Evolutionary conservation across 2,113 vertebrate genomes (phyloP), one percentile per base, ranked within the genome.

Genomic region (Tenebrosternarchus preto): DNA sequence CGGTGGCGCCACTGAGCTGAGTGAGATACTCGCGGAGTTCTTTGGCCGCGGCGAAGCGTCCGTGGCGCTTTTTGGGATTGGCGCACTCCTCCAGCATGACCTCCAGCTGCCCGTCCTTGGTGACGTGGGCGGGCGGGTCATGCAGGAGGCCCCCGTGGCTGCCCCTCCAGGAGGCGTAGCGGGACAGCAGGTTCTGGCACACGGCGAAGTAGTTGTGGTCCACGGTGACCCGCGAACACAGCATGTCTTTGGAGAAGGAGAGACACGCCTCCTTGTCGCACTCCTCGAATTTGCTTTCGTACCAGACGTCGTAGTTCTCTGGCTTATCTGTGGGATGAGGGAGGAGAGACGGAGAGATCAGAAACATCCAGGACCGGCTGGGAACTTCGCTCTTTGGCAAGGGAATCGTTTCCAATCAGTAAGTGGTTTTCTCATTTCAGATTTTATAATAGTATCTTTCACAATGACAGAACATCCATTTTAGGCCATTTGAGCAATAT

Each of bases 201-300:
- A 99, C 60, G 39, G 98, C 98, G 9, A 99, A 99, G n/a, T 98
- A 99, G 91, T 99, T 99, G 92, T 99, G 98, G 93, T 99, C 98
- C 90, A 98, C 96, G 27, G 96, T 98, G 86, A 95, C 95, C 39
- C 95, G 92, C 78, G 95, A 94, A 85, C 98, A 99, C 29, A 99
- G 95, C 24, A 95, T 95, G 87, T 99, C 97, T 88, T 99, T 98
- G 12, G 98, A 99, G 91, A 99, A 99, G 16, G 98, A 99, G 68
- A 99, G 92, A 84, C 98, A 99, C 85, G 97, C 97, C 87, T 99
- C 98, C 80, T 97, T 94, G 88, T 99, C 98, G 81, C 98, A 98
- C 88, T 98, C 96, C 87, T 99, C 98, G 39, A 97, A 97, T 61
- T 95, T 97, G 92, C 97, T 99, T 88, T 99, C 98, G 15, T 99